A percentile compares a stretch with the other conserved stretches of the same genome.
Evolutionary conservation across 2,888 invertebrate genomes (phyloP).

Genomic region (Melieria picta): DNA sequence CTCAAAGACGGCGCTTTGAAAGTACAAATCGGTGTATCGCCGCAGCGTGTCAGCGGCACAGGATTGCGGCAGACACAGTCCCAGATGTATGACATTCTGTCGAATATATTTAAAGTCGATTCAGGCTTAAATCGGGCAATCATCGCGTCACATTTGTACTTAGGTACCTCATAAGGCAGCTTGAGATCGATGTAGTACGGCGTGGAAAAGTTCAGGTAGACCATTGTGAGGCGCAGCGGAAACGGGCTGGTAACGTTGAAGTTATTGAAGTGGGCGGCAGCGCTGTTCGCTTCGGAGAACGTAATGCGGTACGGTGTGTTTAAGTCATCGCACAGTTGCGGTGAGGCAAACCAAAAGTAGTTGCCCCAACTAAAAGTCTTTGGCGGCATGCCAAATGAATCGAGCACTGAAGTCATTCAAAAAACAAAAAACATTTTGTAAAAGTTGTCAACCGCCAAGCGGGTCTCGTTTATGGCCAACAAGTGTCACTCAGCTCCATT

Average conservation of each 20-base stretch:
- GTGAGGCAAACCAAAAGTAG: constrained; percentile 54
- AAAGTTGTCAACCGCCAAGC: background rate
- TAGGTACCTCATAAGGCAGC: constrained; percentile 53
- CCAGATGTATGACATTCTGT: constrained; percentile 62
- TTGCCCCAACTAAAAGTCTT: constrained; percentile 55
- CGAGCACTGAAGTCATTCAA: constrained; percentile 46
- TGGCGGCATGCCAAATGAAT: constrained; percentile 52
- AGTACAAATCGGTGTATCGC: constrained; percentile 53
- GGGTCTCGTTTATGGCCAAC: background rate
- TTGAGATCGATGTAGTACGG: constrained; percentile 53
- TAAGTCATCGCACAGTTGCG: constrained; percentile 52
- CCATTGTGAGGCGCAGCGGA: constrained; percentile 49
- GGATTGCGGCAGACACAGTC: constrained; percentile 66
- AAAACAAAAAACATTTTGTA: background rate
- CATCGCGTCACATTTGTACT: too few relatives aligned
- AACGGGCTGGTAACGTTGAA: constrained; percentile 54
- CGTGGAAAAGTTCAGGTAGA: constrained; percentile 54
- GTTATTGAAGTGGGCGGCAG: constrained; percentile 36
- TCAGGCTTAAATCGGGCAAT: too few relatives aligned
- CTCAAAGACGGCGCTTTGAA: constrained; percentile 52
- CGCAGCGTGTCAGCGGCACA: constrained; percentile 59
- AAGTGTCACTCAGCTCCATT: background rate
- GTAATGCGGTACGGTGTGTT: constrained; percentile 51
- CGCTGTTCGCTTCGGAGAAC: constrained; percentile 44
- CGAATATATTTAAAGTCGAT: constrained; percentile 15